A percentile compares a stretch with the other conserved stretches of the same genome.
Conservation (phyloP, 2,113 vertebrate species). For the Hyaena hyaena region DNA sequence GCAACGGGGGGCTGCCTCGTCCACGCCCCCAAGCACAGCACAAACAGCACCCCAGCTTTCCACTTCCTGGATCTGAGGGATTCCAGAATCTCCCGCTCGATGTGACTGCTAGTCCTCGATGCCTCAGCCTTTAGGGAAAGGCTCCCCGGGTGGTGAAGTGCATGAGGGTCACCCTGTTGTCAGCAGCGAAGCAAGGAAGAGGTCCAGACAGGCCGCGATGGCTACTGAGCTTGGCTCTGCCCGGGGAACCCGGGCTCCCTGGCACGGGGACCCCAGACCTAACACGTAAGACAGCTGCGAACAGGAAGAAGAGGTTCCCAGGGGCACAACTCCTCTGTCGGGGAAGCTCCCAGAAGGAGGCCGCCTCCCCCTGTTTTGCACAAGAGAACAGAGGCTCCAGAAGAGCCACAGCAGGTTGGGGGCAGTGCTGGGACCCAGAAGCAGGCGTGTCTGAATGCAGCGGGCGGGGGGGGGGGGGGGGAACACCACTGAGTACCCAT, state of each 20-base stretch:
- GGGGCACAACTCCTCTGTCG: accelerated
- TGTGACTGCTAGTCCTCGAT: accelerated
- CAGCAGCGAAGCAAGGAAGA: not conserved
- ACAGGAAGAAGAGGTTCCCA: not conserved
- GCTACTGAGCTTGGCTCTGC: not conserved
- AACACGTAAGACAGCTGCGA: accelerated
- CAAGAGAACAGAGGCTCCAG: not conserved
- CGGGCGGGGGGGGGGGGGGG: too few relatives aligned
- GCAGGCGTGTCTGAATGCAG: not conserved
- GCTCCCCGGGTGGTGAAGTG: not conserved
- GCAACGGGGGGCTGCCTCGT: accelerated
- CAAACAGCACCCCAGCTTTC: too few relatives aligned
- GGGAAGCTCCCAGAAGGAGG: not conserved
- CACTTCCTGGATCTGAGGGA: too few relatives aligned
- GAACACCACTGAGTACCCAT: accelerated
- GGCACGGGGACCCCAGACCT: not conserved
- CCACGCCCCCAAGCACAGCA: too few relatives aligned
- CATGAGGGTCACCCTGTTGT: accelerated
- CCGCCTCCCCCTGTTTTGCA: accelerated
- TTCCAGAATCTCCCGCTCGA: not conserved
- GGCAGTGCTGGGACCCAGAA: not conserved
- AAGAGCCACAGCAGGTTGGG: accelerated
- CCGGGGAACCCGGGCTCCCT: not conserved
- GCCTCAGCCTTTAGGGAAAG: not conserved
- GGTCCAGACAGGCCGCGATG: accelerated